These are phyloP conservation scores for Coregonus suidteri DNA, from an alignment of 2,797 vertebrate genomes.

Conservation along the genomic window DNA sequence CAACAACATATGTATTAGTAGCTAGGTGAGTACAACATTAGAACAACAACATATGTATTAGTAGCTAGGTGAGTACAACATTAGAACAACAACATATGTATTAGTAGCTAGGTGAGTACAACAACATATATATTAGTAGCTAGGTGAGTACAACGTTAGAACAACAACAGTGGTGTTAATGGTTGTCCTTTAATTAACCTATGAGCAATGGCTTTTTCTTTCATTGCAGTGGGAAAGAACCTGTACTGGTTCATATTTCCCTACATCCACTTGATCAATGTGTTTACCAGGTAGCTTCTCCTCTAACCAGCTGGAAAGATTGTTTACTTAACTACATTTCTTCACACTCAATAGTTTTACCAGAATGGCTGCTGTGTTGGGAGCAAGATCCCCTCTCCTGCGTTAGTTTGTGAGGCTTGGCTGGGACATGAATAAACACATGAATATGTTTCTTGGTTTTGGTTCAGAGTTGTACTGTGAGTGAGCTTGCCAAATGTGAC, in stretches of 20 bases:
- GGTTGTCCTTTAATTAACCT: background rate
- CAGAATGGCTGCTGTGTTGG: conserved; percentile 58
- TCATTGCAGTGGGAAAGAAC: conserved; percentile 31
- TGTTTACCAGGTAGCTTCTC: conserved; percentile 61
- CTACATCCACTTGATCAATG: conserved; percentile 53
- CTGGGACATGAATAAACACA: conserved; percentile 59
- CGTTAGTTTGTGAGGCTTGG: conserved; percentile 56
- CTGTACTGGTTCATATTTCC: conserved; percentile 30
- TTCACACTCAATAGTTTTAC: conserved; percentile 56
- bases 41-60: too few species aligned
- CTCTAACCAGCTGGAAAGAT: conserved; percentile 65
- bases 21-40: too few species aligned
- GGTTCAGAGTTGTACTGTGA: conserved; percentile 56
- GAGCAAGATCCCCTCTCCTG: conserved; percentile 63
- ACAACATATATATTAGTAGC: too few species aligned
- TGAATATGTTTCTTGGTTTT: conserved; percentile 72
- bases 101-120: too few species aligned
- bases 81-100: too few species aligned
- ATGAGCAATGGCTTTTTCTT: conserved; percentile 8
- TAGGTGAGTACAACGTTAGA: too few species aligned
- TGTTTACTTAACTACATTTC: conserved; percentile 41
- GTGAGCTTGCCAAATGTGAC: conserved; percentile 71
- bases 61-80: too few species aligned
- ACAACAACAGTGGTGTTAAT: too few species aligned
- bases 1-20: too few species aligned